phyloP scores from a whole-genome alignment of 2,113 vertebrate species.

The Hydropotes inermis region DNA sequence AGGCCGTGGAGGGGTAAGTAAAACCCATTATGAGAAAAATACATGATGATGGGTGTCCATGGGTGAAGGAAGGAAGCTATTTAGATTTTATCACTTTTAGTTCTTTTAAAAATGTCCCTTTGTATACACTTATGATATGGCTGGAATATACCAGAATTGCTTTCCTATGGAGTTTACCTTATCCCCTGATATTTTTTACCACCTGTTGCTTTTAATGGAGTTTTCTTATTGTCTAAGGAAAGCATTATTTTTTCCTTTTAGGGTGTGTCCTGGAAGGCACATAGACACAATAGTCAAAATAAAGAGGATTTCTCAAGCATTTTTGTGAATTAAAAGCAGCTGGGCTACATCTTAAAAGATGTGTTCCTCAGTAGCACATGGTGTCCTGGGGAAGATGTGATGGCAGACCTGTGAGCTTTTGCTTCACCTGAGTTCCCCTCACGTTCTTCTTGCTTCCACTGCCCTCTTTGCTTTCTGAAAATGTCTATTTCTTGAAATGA shows the following conservation, averaged over 20 bases:
- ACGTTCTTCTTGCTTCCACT: neutral
- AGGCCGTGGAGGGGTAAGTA: constrained; percentile 46
- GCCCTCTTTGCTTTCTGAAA: neutral
- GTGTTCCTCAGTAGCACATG: rapidly evolving
- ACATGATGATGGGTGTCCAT: neutral
- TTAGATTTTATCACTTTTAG: neutral
- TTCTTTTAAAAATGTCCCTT: neutral
- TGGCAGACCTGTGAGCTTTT: rapidly evolving
- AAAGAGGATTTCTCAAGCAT: neutral
- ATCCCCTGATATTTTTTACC: neutral
- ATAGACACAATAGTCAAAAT: neutral
- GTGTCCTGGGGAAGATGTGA: rapidly evolving
- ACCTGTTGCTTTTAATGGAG: neutral
- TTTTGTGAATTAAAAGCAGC: neutral
- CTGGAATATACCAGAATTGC: neutral
- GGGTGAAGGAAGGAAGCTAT: neutral
- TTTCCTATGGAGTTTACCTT: neutral
- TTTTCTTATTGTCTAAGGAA: neutral
- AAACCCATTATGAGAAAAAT: neutral
- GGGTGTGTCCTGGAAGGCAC: neutral
- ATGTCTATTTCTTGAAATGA: neutral
- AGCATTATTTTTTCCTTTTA: neutral
- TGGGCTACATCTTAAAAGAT: neutral
- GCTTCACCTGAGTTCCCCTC: neutral
- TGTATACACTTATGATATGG: neutral